phyloP scores from a whole-genome alignment of 2,113 vertebrate species.

The Machaerirhynchus nigripectus region DNA sequence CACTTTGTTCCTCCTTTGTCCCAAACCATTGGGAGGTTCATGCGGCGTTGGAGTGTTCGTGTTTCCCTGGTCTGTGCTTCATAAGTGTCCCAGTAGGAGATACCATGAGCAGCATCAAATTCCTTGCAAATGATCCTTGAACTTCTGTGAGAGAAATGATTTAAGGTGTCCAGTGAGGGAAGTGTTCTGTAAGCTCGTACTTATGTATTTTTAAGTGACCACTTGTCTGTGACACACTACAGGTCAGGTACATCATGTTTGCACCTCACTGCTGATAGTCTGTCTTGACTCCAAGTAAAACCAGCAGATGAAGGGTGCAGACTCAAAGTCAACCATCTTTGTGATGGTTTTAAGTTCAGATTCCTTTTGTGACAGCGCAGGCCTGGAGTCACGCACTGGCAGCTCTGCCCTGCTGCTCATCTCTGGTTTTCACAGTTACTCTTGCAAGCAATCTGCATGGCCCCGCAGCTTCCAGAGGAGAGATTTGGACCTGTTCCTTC shows the following conservation, averaged over 20 bases:
- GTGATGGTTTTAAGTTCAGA: background rate
- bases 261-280: background rate
- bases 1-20: background rate
- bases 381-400: fast-evolving
- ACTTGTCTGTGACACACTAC: background rate
- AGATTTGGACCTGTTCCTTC: background rate
- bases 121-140: background rate
- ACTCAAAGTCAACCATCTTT: background rate
- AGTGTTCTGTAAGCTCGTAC: background rate
- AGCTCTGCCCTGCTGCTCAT: background rate
- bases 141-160: background rate
- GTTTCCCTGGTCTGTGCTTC: background rate
- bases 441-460: background rate
- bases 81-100: background rate
- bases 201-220: background rate
- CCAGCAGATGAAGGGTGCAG: background rate
- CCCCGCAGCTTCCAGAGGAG: background rate
- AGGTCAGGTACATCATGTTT: background rate
- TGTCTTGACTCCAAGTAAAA: background rate
- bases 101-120: background rate
- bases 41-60: fast-evolving
- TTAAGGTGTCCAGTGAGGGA: background rate
- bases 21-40: background rate
- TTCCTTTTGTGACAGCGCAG: background rate
- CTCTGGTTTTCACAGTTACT: background rate